phyloP scores from a whole-genome alignment of 1,140 invertebrate genomes.

The Planococcus citri region DNA sequence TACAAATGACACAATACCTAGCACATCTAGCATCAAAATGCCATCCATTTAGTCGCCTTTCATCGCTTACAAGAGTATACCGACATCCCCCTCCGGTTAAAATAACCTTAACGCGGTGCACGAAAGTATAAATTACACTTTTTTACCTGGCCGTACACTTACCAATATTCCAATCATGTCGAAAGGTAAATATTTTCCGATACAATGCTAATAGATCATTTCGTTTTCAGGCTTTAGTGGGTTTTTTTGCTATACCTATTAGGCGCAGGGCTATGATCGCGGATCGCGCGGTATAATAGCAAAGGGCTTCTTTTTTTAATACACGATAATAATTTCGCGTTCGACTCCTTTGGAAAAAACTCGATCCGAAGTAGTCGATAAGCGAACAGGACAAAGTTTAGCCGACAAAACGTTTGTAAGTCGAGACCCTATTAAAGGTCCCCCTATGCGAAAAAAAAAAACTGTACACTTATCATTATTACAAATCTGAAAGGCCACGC shows the following conservation, averaged over 20 bases:
- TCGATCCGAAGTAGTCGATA: constrained; percentile 12
- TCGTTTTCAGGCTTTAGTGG: not conserved
- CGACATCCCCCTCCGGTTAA: not conserved
- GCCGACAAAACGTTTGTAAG: constrained; percentile 20
- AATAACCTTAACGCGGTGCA: not conserved
- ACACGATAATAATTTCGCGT: not conserved
- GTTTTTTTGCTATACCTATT: not conserved
- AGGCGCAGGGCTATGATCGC: too few species aligned
- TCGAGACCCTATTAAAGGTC: constrained; percentile 16
- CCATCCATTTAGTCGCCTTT: too few species aligned
- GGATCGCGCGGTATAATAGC: not conserved
- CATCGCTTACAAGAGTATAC: too few species aligned
- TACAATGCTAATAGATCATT: constrained; percentile 1
- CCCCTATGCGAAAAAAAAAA: constrained; percentile 9
- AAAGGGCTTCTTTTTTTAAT: not conserved
- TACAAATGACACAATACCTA: too few species aligned
- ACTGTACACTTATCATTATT: constrained; percentile 9
- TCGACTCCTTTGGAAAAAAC: not conserved
- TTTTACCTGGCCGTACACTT: not conserved
- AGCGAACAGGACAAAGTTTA: not conserved
- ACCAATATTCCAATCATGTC: constrained; percentile 6
- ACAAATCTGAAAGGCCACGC: constrained; percentile 19
- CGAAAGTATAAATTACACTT: constrained; percentile 2
- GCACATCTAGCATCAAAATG: too few species aligned
- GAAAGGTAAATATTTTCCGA: constrained; percentile 1